Conservation (phyloP, 2,797 vertebrate genomes). For the Alcedo atthis region DNA sequence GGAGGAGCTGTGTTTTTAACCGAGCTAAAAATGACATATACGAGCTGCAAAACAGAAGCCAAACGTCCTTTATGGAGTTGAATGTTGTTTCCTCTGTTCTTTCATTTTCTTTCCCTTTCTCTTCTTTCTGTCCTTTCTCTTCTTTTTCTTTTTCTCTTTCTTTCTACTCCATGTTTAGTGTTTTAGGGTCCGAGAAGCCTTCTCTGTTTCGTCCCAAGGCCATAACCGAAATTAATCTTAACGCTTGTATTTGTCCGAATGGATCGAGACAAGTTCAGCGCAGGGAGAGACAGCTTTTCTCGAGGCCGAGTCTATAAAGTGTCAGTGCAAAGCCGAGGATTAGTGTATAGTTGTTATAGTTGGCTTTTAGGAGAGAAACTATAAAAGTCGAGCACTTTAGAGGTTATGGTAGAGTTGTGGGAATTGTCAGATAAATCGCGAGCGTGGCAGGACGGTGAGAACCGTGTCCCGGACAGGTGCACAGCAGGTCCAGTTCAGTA, state of each 20-base stretch:
- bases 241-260: background rate
- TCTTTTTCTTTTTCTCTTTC: background rate
- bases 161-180: background rate
- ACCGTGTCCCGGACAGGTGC: conserved; percentile 43
- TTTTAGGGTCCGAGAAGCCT: background rate
- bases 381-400: background rate
- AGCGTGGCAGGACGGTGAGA: background rate
- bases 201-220: background rate
- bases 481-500: background rate
- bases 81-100: background rate
- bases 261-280: background rate
- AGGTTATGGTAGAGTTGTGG: background rate
- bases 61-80: background rate
- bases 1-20: conserved; percentile 17
- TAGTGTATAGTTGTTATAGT: conserved; percentile 8
- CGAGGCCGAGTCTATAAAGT: background rate
- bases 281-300: background rate
- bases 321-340: conserved; percentile 31
- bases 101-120: background rate
- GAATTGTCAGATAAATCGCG: background rate
- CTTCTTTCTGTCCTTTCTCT: background rate
- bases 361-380: conserved; percentile 27
- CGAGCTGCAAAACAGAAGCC: background rate
- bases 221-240: background rate
- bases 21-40: conserved; percentile 43